Evolutionary conservation across 2,888 invertebrate species (phyloP).

Genomic region (Tridacna gigas): DNA sequence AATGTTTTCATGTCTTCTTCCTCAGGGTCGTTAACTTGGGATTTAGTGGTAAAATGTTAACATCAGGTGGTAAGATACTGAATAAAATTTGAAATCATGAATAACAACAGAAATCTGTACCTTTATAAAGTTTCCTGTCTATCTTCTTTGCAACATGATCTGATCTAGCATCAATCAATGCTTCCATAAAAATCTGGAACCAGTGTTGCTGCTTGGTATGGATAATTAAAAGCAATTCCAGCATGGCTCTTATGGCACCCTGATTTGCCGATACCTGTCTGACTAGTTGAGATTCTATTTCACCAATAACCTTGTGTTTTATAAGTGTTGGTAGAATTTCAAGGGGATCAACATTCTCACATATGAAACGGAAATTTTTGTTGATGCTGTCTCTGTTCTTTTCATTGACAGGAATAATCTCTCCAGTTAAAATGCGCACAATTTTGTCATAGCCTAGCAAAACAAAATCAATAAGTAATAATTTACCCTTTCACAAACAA

Average conservation of each 20-base stretch:
- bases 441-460: conserved; percentile 19
- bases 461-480: background rate
- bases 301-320: background rate
- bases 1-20: background rate
- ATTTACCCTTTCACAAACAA: background rate
- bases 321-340: background rate
- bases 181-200: conserved; percentile 6
- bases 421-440: conserved; percentile 10
- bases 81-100: background rate
- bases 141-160: conserved; percentile 26
- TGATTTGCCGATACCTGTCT: background rate
- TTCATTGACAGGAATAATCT: conserved; percentile 19
- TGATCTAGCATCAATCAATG: background rate
- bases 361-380: background rate
- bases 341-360: conserved; percentile 10
- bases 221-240: background rate
- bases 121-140: conserved; percentile 15
- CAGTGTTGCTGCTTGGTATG: background rate
- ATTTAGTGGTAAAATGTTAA: background rate
- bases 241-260: background rate
- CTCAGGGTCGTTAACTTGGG: background rate
- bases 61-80: background rate
- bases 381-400: background rate
- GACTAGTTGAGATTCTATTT: background rate
- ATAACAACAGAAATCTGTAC: conserved; percentile 9